Base-by-base conservation (phyloP, 2,113 vertebrate genomes). In the Plectropomus leopardus region DNA sequence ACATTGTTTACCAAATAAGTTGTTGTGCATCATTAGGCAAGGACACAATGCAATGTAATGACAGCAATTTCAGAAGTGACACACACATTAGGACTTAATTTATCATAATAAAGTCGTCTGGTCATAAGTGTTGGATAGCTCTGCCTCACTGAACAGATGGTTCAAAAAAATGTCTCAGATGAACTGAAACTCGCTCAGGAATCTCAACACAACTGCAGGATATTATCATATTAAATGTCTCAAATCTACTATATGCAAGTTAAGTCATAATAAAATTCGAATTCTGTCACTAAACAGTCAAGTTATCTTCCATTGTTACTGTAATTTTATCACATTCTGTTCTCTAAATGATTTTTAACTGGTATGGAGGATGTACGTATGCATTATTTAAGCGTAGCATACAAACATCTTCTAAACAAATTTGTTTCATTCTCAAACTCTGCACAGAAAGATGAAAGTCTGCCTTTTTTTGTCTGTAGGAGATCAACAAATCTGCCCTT, bases 41-140 rank as follows among this genome's bases (percentile, higher is more conserved):
- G 16, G 68, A 72, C 61, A 88, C 78, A 76, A 80, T 55, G 57
- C 36, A 28, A 17, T 59, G 57, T 86, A 90, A 88, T 84, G 69
- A 64, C 73, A 55, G 80, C 76, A 78, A 85, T 90, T 89, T 77
- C 60, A 76, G 74, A 61, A 53, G 9, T 72, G 88, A 80, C 83
- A 86, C 47, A 45, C 83, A 76, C 80, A 87, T 87, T 78, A 86
- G 70, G 59, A 65, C 64, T 72, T 86, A 8, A 90, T 92, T 86
- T n/a, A 87, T 88, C 80, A 85, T 51, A 44, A 74, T 79, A 45
- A 88, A 80, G 67, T 34, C 4, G 14, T 45, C 53, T 32, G 65
- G 80, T 84, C 66, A 75, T 23, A 64, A 30, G 36, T 28, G 40
- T 76, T 48, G 1, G 53, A 48, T 32, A 5, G 51, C 54, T 51